A percentile compares a stretch with the other conserved stretches of the same genome.
Conservation (phyloP, 1,140 invertebrate species). For the Leptinotarsa defecta region DNA sequence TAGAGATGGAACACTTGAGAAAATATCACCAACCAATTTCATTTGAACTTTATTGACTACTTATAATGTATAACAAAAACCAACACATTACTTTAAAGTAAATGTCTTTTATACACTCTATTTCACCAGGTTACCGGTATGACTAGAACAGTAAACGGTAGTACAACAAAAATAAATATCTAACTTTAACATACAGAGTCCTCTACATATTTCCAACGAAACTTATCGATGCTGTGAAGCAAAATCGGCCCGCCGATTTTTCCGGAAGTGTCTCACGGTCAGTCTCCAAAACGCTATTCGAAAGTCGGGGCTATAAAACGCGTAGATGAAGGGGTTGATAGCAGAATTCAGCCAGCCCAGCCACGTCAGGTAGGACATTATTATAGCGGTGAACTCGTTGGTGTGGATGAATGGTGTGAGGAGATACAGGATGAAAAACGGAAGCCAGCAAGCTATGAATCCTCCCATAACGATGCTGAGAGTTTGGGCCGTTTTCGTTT, state of each 20-base stretch:
- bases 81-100: background rate
- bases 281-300: slow-evolving; percentile 81
- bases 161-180: background rate
- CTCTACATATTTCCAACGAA: background rate
- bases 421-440: slow-evolving; percentile 87
- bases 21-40: background rate
- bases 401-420: slow-evolving; percentile 72
- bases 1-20: background rate
- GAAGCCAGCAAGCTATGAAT: slow-evolving; percentile 88
- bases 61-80: background rate
- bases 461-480: slow-evolving; percentile 89
- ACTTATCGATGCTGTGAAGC: slow-evolving; percentile 52
- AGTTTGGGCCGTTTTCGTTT: slow-evolving; percentile 88
- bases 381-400: slow-evolving; percentile 62
- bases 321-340: slow-evolving; percentile 87
- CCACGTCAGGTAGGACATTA: slow-evolving; percentile 87
- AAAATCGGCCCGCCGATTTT: slow-evolving; percentile 46
- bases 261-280: slow-evolving; percentile 62
- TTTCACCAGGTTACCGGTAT: slow-evolving; percentile 15
- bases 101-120: slow-evolving; percentile 20
- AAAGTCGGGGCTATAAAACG: slow-evolving; percentile 85
- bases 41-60: background rate
- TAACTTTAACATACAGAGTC: slow-evolving; percentile 6
- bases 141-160: slow-evolving; percentile 22
- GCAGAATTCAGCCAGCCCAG: slow-evolving; percentile 91